These are phyloP conservation scores for Castor canadensis DNA, from an alignment of 2,113 vertebrate genomes.

Conservation along the genomic window DNA sequence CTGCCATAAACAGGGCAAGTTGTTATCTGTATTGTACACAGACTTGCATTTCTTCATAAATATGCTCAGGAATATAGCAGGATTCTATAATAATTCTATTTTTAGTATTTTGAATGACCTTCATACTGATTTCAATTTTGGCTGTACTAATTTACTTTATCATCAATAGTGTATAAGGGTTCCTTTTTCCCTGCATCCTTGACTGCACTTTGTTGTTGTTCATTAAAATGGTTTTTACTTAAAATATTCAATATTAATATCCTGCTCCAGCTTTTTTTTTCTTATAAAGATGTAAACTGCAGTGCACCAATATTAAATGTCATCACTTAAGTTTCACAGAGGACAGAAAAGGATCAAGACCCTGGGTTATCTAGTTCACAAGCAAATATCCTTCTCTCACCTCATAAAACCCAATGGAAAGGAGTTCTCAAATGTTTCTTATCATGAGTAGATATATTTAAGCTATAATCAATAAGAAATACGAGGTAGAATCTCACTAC, in stretches of 20 bases:
- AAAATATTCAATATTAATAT: background rate
- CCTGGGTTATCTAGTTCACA: no score
- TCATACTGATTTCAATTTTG: no score
- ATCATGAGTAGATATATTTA: background rate
- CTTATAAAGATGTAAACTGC: background rate
- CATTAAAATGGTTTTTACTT: background rate
- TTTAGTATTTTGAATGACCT: no score
- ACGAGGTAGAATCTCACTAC: background rate
- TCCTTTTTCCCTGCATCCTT: no score
- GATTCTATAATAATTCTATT: no score
- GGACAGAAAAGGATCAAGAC: background rate
- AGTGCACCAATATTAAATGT: background rate
- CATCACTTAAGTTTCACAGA: background rate
- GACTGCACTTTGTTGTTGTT: no score
- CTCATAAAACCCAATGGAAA: background rate
- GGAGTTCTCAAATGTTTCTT: background rate
- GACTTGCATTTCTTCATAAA: no score
- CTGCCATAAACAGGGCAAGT: no score
- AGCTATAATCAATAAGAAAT: background rate
- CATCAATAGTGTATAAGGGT: no score
- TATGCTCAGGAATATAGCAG: no score
- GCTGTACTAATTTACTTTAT: no score
- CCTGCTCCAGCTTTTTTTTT: background rate
- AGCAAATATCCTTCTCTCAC: background rate
- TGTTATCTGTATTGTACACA: no score